A percentile compares a stretch with the other conserved stretches of the same genome.
Conservation (phyloP, 2,888 invertebrate species). For the Morpho helenor region DNA sequence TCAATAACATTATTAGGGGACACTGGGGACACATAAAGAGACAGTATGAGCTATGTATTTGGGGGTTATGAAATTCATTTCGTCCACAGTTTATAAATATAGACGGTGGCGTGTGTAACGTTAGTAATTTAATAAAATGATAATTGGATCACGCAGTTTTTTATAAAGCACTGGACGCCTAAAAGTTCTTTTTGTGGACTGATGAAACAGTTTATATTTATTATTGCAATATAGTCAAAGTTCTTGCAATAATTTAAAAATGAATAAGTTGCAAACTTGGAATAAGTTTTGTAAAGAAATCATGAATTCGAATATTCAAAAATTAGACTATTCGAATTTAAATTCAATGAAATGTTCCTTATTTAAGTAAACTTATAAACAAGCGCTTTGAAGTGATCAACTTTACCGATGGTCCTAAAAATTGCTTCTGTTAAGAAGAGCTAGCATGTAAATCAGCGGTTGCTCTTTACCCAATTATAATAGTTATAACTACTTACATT, state of each 20-base stretch:
- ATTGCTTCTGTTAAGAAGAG: too few relatives aligned
- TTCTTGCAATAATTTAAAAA: conserved; percentile 58
- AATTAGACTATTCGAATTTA: too few relatives aligned
- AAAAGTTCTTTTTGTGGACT: conserved; percentile 43
- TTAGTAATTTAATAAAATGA: conserved; percentile 33
- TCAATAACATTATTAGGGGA: conserved; percentile 56
- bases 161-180: conserved; percentile 12
- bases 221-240: conserved; percentile 70
- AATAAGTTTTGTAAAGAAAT: conserved; percentile 49
- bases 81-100: conserved; percentile 12
- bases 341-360: too few relatives aligned
- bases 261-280: conserved; percentile 71
- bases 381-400: too few relatives aligned
- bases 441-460: too few relatives aligned
- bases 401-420: too few relatives aligned
- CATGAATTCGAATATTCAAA: too few relatives aligned
- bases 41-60: conserved; percentile 40
- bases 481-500: too few relatives aligned
- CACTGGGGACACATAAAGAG: conserved; percentile 51
- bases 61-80: conserved; percentile 41
- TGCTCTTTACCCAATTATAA: too few relatives aligned
- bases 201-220: conserved; percentile 67
- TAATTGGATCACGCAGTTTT: conserved; percentile 23
- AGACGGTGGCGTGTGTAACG: conserved; percentile 6
- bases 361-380: too few relatives aligned